Conservation (phyloP, 1,140 invertebrate genomes). For the Drosophila nikananu region DNA sequence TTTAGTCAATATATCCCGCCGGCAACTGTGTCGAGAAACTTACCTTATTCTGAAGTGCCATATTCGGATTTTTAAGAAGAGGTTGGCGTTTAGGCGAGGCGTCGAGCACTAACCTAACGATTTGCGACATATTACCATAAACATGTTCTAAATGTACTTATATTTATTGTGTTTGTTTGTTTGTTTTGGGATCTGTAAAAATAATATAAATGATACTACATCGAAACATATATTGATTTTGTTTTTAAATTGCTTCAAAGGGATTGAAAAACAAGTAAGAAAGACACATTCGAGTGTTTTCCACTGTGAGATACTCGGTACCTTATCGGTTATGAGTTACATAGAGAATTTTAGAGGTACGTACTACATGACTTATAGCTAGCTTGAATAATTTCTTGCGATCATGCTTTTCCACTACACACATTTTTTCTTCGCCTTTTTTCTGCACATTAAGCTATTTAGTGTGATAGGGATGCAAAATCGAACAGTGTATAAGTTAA, state of each 20-base stretch:
- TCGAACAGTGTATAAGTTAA: no score
- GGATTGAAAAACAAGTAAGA: not conserved
- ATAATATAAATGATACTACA: conserved; percentile 52
- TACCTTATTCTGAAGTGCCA: conserved; percentile 42
- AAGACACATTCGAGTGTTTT: not conserved
- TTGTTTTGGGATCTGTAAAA: conserved; percentile 57
- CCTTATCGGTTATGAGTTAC: not conserved
- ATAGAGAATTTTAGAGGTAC: not conserved
- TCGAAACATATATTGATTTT: conserved; percentile 3
- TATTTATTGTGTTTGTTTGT: conserved; percentile 63
- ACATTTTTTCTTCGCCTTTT: no score
- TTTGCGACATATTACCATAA: conserved; percentile 42
- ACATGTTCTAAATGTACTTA: conserved; percentile 15
- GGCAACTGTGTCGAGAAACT: not conserved
- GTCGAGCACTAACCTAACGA: conserved; percentile 20
- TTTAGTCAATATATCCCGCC: conserved; percentile 3
- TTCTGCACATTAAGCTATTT: no score
- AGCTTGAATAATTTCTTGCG: no score
- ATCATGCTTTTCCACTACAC: no score
- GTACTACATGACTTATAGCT: no score
- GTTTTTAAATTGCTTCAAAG: not conserved
- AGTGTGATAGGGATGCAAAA: no score
- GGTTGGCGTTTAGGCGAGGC: not conserved
- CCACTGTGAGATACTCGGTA: not conserved
- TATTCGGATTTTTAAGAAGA: conserved; percentile 68